phyloP scores from a whole-genome alignment of 2,113 vertebrate species.

The Glareola pratincola region DNA sequence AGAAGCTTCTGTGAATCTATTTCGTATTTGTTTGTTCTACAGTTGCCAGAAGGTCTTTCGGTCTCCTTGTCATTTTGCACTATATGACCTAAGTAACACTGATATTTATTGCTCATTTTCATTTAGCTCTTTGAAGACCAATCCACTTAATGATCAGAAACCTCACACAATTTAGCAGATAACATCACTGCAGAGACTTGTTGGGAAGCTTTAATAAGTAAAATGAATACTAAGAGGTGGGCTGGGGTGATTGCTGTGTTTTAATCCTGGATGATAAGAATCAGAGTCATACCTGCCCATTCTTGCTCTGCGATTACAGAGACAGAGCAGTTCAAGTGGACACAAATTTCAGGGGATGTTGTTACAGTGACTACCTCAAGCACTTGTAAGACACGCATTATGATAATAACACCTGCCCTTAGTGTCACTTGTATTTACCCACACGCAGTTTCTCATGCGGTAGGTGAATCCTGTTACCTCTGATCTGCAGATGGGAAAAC shows the following conservation, averaged over 20 bases:
- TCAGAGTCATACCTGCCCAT: conserved; percentile 62
- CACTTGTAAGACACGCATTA: background rate
- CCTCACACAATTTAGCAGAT: conserved; percentile 72
- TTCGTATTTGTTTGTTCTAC: conserved; percentile 15
- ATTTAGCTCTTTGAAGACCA: conserved; percentile 71
- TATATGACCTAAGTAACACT: conserved; percentile 66
- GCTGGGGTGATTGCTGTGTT: conserved; percentile 59
- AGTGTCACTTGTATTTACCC: background rate
- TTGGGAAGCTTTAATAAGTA: conserved; percentile 70
- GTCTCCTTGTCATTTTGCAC: conserved; percentile 58
- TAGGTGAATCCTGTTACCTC: background rate
- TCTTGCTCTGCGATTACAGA: conserved; percentile 60
- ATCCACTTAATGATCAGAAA: conserved; percentile 76
- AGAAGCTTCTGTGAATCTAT: background rate
- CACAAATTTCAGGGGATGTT: conserved; percentile 53
- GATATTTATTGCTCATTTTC: conserved; percentile 72
- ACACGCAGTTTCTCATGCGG: background rate
- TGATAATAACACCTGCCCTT: background rate
- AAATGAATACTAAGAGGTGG: conserved; percentile 73
- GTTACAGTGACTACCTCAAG: conserved; percentile 5
- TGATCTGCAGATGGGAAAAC: background rate
- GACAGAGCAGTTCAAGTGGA: conserved; percentile 62
- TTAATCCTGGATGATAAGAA: conserved; percentile 63
- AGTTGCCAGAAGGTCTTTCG: conserved; percentile 61
- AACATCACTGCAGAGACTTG: conserved; percentile 75